A percentile compares a stretch with the other conserved stretches of the same genome.
Evolutionary conservation across 2,888 invertebrate genomes (phyloP).

Genomic region (Pollenia angustigena): DNA sequence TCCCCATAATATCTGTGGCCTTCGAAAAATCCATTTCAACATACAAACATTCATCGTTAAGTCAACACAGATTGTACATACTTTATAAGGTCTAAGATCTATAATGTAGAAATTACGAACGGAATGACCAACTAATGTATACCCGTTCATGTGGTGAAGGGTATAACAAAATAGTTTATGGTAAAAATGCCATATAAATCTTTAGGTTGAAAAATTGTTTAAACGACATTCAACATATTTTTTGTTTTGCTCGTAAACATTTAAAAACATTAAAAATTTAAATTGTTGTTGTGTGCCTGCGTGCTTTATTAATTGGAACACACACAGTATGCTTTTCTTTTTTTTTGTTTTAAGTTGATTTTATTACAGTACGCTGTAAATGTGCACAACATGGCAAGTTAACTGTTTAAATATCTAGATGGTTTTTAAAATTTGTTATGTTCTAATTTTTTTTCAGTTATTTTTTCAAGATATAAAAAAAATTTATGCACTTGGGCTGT

Average conservation of each 20-base stretch:
- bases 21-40: too few species aligned
- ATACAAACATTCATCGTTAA: too few species aligned
- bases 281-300: not conserved
- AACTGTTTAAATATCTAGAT: slow-evolving; percentile 13
- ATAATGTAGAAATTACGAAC: too few species aligned
- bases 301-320: slow-evolving; percentile 22
- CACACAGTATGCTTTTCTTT: not conserved
- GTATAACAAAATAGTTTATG: too few species aligned
- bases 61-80: too few species aligned
- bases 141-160: too few species aligned
- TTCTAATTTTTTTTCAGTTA: slow-evolving; percentile 17
- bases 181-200: too few species aligned
- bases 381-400: slow-evolving; percentile 11
- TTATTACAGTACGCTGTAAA: not conserved
- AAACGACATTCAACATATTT: not conserved
- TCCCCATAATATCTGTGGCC: too few species aligned
- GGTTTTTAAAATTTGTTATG: not conserved
- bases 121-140: too few species aligned
- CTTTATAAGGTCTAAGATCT: too few species aligned
- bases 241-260: not conserved
- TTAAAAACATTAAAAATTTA: not conserved
- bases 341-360: slow-evolving; percentile 3
- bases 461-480: not conserved
- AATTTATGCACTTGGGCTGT: not conserved
- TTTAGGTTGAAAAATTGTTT: too few species aligned